These are phyloP conservation scores for Dicrostonyx torquatus DNA, from an alignment of 2,797 vertebrate genomes.

Conservation along the genomic window DNA sequence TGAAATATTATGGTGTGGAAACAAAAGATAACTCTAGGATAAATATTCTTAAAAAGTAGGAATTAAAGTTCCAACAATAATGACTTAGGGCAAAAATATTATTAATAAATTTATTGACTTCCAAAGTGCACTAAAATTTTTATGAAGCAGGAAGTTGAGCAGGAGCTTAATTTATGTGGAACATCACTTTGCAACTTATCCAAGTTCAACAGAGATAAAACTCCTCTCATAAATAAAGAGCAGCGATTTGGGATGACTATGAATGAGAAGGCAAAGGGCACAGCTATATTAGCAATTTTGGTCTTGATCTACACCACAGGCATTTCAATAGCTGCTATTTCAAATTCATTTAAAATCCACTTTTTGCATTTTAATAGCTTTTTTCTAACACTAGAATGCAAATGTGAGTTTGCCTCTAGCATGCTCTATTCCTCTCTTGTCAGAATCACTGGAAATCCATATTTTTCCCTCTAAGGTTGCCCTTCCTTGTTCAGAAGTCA, in stretches of 20 bases:
- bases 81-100: constrained; percentile 53
- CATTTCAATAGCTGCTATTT: constrained; percentile 71
- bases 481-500: constrained; percentile 25
- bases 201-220: constrained; percentile 70
- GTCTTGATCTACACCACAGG: constrained; percentile 63
- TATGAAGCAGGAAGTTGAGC: constrained; percentile 64
- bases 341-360: constrained; percentile 57
- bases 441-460: constrained; percentile 55
- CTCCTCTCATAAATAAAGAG: constrained; percentile 68
- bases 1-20: constrained; percentile 56
- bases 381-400: constrained; percentile 59
- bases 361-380: constrained; percentile 69
- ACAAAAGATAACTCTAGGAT: constrained; percentile 45
- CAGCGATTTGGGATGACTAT: constrained; percentile 43
- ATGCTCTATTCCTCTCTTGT: constrained; percentile 55
- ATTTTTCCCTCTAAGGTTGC: not conserved
- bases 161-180: constrained; percentile 64
- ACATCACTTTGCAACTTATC: constrained; percentile 58
- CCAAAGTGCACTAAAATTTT: constrained; percentile 62
- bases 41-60: constrained; percentile 57
- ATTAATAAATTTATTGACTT: constrained; percentile 68
- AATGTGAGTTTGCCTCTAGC: constrained; percentile 66
- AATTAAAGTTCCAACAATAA: constrained; percentile 60
- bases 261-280: constrained; percentile 65
- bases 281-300: constrained; percentile 66